A percentile compares a stretch with the other conserved stretches of the same genome.
Conservation (phyloP, 2,113 vertebrate genomes). For the Manacus vitellinus region DNA sequence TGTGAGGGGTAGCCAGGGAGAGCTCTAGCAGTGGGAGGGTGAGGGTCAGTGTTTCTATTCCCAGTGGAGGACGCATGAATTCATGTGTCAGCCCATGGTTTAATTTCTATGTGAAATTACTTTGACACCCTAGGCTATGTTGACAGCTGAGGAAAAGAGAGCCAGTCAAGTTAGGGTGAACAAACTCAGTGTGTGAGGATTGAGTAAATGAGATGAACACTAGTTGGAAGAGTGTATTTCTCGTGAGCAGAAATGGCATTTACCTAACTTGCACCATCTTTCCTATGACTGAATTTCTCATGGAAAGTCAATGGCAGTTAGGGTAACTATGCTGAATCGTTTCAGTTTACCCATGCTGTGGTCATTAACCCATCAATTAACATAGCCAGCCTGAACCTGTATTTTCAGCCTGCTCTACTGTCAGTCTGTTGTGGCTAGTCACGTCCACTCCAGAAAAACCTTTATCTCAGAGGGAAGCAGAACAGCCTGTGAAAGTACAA, state of each 20-base stretch:
- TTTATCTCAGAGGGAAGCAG: neutral
- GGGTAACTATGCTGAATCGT: neutral
- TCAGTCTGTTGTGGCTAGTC: neutral
- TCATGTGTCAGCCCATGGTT: neutral
- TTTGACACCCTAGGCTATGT: neutral
- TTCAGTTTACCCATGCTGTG: neutral
- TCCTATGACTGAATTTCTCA: neutral
- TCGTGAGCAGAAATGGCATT: neutral
- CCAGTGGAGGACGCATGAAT: neutral
- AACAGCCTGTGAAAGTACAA: neutral
- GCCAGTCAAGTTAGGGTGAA: neutral
- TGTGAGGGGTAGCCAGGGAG: neutral
- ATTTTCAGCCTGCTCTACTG: neutral
- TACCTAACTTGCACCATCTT: neutral
- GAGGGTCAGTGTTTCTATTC: neutral
- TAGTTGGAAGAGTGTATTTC: neutral
- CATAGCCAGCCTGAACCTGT: neutral
- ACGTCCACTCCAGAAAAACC: neutral
- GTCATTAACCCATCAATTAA: neutral
- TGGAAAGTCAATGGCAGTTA: neutral
- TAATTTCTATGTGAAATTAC: neutral
- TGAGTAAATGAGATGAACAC: neutral
- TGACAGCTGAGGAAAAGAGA: neutral
- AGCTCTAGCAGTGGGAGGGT: neutral
- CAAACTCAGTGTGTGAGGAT: neutral